Evolutionary conservation across 2,888 invertebrate species (phyloP).

Genomic region (Ennomos erosarius): DNA sequence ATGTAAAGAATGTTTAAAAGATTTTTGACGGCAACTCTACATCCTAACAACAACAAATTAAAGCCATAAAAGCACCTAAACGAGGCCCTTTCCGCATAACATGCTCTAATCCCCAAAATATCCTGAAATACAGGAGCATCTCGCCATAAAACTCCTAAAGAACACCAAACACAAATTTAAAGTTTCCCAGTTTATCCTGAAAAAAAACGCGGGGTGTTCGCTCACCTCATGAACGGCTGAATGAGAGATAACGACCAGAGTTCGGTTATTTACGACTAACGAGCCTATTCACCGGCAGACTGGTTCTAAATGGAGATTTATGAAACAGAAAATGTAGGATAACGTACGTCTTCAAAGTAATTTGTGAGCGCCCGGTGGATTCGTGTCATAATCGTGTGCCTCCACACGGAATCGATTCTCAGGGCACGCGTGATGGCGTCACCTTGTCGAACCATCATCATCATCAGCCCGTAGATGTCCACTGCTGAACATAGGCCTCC

Average conservation of each 20-base stretch:
- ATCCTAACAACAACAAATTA: slow-evolving; percentile 7
- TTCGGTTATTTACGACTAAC: slow-evolving; percentile 83
- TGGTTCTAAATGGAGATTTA: slow-evolving; percentile 79
- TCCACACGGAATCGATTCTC: too few species aligned
- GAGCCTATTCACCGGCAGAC: slow-evolving; percentile 78
- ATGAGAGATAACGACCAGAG: slow-evolving; percentile 80
- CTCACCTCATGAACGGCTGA: slow-evolving; percentile 66
- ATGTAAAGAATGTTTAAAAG: too few species aligned
- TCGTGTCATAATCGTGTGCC: slow-evolving; percentile 37
- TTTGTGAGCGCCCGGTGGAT: slow-evolving; percentile 54
- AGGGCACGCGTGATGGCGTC: too few species aligned
- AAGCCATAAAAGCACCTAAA: slow-evolving; percentile 10
- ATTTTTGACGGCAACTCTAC: too few species aligned
- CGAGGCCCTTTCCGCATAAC: slow-evolving; percentile 13
- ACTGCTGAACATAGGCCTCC: too few species aligned
- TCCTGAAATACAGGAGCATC: slow-evolving; percentile 13
- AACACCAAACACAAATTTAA: slow-evolving; percentile 55
- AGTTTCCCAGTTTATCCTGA: slow-evolving; percentile 46
- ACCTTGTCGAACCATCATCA: too few species aligned
- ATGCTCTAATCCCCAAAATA: slow-evolving; percentile 19
- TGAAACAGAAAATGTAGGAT: slow-evolving; percentile 79
- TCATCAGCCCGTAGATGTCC: too few species aligned
- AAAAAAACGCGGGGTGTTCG: slow-evolving; percentile 35
- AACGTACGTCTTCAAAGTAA: slow-evolving; percentile 72
- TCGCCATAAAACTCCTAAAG: slow-evolving; percentile 40